A percentile compares a stretch with the other conserved stretches of the same genome.
phyloP scores from a whole-genome alignment of 2,888 invertebrate species.

The Macropis europaea region DNA sequence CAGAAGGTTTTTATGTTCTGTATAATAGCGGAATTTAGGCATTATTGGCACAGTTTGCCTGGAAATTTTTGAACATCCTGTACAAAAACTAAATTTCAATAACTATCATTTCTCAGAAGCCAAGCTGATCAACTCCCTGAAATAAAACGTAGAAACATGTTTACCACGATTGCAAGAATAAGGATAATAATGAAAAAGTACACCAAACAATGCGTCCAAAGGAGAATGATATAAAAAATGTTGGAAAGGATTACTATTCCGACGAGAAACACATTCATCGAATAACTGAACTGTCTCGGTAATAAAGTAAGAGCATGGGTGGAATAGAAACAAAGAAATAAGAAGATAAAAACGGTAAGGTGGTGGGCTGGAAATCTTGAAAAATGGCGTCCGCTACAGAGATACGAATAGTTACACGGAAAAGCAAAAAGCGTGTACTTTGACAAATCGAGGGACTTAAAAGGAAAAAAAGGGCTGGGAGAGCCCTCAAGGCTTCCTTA shows the following conservation, averaged over 20 bases:
- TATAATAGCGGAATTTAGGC: no score
- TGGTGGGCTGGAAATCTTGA: not conserved
- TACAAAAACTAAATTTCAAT: no score
- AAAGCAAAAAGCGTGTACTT: not conserved
- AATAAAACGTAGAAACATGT: no score
- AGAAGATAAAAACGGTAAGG: not conserved
- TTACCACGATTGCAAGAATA: no score
- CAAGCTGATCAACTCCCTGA: no score
- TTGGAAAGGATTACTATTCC: not conserved
- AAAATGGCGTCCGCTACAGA: not conserved
- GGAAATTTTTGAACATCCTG: no score
- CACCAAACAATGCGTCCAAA: no score
- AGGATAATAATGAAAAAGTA: no score
- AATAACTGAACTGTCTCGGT: not conserved
- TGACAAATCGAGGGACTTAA: conserved; percentile 28
- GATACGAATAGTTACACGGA: not conserved
- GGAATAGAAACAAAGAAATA: not conserved
- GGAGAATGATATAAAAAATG: not conserved
- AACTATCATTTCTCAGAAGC: no score
- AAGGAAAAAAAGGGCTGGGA: not conserved
- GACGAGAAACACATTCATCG: not conserved
- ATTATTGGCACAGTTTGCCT: no score
- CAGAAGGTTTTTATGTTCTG: no score
- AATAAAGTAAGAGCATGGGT: not conserved
- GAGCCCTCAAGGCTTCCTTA: not conserved